phyloP scores from a whole-genome alignment of 2,888 invertebrate genomes.

The Melinopterus prodromus region DNA sequence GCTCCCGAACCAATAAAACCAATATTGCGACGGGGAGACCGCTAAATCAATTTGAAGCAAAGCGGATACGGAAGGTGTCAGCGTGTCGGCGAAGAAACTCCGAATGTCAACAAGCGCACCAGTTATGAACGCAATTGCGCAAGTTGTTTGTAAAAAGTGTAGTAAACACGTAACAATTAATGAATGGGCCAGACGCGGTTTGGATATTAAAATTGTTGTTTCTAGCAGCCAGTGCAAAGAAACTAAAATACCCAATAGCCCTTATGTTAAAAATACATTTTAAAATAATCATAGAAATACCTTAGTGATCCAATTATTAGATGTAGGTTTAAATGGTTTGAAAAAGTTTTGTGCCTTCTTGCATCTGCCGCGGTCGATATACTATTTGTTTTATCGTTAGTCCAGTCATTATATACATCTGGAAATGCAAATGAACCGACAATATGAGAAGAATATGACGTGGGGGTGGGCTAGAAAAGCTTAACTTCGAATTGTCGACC shows the following conservation, averaged over 20 bases:
- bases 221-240: conserved; percentile 36
- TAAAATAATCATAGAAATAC: conserved; percentile 40
- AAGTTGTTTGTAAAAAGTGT: conserved; percentile 27
- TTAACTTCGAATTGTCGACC: no score
- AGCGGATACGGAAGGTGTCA: conserved; percentile 18
- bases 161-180: conserved; percentile 35
- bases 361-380: conserved; percentile 43
- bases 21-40: conserved; percentile 22
- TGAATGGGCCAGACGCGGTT: conserved; percentile 40
- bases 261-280: conserved; percentile 40
- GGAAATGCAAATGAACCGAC: no score
- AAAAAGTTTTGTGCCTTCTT: conserved; percentile 44
- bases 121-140: conserved; percentile 20
- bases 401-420: no score
- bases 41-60: conserved; percentile 25
- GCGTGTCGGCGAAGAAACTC: conserved; percentile 8
- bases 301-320: conserved; percentile 42
- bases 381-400: conserved; percentile 40
- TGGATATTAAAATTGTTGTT: conserved; percentile 42
- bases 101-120: background rate
- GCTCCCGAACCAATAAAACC: no score
- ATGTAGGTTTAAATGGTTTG: conserved; percentile 40
- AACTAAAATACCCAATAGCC: conserved; percentile 39
- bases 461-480: no score
- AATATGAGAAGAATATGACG: no score